Evolutionary conservation across 2,888 invertebrate genomes (phyloP).

Genomic region (Apotomis betuletana): DNA sequence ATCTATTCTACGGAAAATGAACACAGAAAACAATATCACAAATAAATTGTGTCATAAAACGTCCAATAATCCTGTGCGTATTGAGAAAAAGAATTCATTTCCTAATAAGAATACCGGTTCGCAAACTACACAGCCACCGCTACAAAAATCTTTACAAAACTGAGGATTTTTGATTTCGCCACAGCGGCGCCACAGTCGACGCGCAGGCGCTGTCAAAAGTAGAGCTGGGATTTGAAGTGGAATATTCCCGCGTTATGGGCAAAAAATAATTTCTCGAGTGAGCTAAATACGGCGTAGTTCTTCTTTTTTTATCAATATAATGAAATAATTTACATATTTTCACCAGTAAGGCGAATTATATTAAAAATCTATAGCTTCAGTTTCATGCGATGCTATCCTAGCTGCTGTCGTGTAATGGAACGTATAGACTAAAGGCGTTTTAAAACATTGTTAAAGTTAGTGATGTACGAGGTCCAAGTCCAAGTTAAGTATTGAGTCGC

Average conservation of each 20-base stretch:
- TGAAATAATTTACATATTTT: background rate
- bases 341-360: background rate
- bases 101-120: slow-evolving; percentile 60
- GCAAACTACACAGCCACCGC: slow-evolving; percentile 65
- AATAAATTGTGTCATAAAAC: slow-evolving; percentile 70
- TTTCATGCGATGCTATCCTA: background rate
- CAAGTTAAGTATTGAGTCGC: background rate
- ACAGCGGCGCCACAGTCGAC: slow-evolving; percentile 39
- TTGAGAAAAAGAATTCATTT: slow-evolving; percentile 70
- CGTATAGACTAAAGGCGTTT: background rate
- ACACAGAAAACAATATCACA: slow-evolving; percentile 60
- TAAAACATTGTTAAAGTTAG: background rate
- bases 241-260: background rate
- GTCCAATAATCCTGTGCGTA: slow-evolving; percentile 64
- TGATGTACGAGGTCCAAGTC: background rate
- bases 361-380: background rate
- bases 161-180: slow-evolving; percentile 48
- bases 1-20: slow-evolving; percentile 54
- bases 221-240: slow-evolving; percentile 5
- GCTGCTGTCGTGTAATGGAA: background rate
- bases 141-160: slow-evolving; percentile 75
- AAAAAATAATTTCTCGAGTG: background rate
- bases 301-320: background rate
- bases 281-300: background rate
- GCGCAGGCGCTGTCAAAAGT: slow-evolving; percentile 70